Conservation (phyloP, 2,888 invertebrate genomes). For the Suillia variegata region DNA sequence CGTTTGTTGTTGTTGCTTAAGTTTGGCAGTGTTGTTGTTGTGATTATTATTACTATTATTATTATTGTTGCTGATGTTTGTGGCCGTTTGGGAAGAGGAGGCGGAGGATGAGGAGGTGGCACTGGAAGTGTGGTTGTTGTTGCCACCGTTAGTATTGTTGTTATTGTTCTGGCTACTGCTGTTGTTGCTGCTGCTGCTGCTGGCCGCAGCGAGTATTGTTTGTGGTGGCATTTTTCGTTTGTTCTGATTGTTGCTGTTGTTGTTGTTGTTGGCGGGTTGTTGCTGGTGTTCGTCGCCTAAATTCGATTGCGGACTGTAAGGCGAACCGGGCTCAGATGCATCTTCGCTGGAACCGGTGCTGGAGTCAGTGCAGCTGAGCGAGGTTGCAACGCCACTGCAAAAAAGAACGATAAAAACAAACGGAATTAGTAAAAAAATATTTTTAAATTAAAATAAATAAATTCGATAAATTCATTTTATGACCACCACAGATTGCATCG, state of each 20-base stretch:
- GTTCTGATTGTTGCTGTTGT: conserved; percentile 28
- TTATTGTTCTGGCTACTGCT: conserved; percentile 15
- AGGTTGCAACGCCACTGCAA: conserved; percentile 83
- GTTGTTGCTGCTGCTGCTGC: conserved; percentile 14
- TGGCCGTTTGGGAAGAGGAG: conserved; percentile 18
- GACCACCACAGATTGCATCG: not conserved
- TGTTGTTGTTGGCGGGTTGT: conserved; percentile 18
- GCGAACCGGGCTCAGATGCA: conserved; percentile 85
- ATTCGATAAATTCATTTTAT: not conserved
- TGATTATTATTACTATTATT: conserved; percentile 30
- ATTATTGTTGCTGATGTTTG: conserved; percentile 27
- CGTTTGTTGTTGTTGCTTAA: conserved; percentile 31
- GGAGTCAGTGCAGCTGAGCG: conserved; percentile 73
- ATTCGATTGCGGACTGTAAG: conserved; percentile 66
- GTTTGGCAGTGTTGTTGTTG: conserved; percentile 25
- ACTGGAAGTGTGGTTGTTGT: conserved; percentile 13
- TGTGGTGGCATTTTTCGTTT: conserved; percentile 57
- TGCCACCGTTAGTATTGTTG: conserved; percentile 12
- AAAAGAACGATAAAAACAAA: conserved; percentile 24
- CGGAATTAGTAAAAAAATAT: conserved; percentile 7
- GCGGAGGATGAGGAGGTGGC: not conserved
- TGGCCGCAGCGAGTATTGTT: conserved; percentile 44
- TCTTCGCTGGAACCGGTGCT: conserved; percentile 74
- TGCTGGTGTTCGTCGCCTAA: conserved; percentile 64
- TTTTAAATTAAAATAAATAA: not conserved